phyloP scores from a whole-genome alignment of 2,888 invertebrate genomes.

The Ptilodon capucinus region DNA sequence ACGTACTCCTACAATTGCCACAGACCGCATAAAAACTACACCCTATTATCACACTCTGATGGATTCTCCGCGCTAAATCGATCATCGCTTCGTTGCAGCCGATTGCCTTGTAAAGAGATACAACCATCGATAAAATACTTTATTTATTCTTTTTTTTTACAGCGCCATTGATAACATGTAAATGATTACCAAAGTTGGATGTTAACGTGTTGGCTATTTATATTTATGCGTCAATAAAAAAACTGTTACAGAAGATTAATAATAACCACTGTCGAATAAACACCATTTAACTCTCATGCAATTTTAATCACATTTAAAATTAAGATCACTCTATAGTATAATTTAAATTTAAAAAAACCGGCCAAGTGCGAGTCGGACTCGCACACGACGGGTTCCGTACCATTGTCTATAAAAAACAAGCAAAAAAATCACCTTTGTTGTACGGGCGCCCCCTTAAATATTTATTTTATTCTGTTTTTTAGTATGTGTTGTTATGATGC shows the following conservation, averaged over 20 bases:
- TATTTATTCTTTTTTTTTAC: background rate
- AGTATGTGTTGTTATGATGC: too few relatives aligned
- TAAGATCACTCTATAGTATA: conserved; percentile 7
- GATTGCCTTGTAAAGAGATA: conserved; percentile 10
- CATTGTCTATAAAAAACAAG: too few relatives aligned
- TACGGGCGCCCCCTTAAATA: too few relatives aligned
- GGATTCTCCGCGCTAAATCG: conserved; percentile 37
- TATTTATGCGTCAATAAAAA: too few relatives aligned
- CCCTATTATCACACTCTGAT: conserved; percentile 40
- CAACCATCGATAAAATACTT: background rate
- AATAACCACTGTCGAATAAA: too few relatives aligned
- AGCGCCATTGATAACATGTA: background rate
- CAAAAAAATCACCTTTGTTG: too few relatives aligned
- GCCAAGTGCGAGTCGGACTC: too few relatives aligned
- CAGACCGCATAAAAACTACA: conserved; percentile 30
- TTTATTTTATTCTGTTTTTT: too few relatives aligned
- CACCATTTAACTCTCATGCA: background rate
- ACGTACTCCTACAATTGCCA: conserved; percentile 7
- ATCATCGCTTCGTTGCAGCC: conserved; percentile 27
- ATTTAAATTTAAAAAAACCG: conserved; percentile 25
- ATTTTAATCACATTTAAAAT: conserved; percentile 12
- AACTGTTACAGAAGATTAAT: too few relatives aligned
- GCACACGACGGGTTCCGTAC: too few relatives aligned
- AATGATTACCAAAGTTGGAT: background rate
- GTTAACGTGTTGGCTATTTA: background rate